Conservation (phyloP, 2,113 vertebrate genomes). For the Trichomycterus rosablanca region DNA sequence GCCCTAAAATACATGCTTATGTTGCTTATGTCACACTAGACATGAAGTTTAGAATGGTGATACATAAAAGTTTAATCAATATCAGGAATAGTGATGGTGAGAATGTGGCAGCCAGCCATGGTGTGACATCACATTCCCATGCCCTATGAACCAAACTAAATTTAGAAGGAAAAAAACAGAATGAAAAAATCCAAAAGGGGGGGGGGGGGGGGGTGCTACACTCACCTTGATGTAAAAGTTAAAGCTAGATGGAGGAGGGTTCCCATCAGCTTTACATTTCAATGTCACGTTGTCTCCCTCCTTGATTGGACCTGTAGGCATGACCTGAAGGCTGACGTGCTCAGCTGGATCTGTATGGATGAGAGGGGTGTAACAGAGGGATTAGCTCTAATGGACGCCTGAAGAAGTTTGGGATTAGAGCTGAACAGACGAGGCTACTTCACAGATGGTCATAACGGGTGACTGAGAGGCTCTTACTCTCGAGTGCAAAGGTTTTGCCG, state of each 20-base stretch:
- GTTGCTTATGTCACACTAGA: no score
- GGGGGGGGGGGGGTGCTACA: neutral
- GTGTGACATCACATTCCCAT: no score
- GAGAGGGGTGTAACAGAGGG: conserved; percentile 2
- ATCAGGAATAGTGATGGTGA: no score
- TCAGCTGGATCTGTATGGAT: conserved; percentile 83
- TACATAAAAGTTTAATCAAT: no score
- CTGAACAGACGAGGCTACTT: conserved; percentile 36
- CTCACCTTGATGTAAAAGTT: conserved; percentile 77
- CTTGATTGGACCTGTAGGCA: conserved; percentile 67
- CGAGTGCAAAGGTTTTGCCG: conserved; percentile 28
- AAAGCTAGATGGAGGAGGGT: conserved; percentile 85
- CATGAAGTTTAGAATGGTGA: no score
- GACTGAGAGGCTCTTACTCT: conserved; percentile 28
- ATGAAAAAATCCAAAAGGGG: no score
- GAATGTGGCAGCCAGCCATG: no score
- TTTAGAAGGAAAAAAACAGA: no score
- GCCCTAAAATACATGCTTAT: no score
- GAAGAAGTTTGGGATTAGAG: neutral
- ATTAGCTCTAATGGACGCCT: conserved; percentile 9
- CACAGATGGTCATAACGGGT: conserved; percentile 30
- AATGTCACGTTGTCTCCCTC: conserved; percentile 90
- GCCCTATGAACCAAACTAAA: no score
- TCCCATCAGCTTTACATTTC: conserved; percentile 87
- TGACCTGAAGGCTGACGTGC: conserved; percentile 78